phyloP scores from a whole-genome alignment of 1,140 invertebrate genomes.

The Sesamia nonagrioides region DNA sequence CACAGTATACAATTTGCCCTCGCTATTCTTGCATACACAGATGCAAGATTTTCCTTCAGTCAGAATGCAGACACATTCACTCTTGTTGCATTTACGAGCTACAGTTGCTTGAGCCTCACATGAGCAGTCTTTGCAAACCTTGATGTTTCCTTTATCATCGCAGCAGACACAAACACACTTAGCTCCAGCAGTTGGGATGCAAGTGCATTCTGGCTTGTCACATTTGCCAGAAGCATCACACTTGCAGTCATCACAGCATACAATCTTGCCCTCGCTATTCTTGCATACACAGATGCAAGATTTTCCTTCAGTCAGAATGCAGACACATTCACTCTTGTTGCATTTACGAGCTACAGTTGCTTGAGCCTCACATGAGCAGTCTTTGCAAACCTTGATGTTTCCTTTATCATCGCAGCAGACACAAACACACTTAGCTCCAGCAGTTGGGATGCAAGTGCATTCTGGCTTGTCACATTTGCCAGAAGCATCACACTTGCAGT shows the following conservation, averaged over 20 bases:
- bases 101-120: not conserved
- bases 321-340: slow-evolving; percentile 53
- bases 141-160: slow-evolving; percentile 8
- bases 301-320: slow-evolving; percentile 61
- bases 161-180: slow-evolving; percentile 49
- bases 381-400: slow-evolving; percentile 28
- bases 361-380: not conserved
- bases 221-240: slow-evolving; percentile 51
- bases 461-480: slow-evolving; percentile 50
- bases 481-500: slow-evolving; percentile 45
- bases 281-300: slow-evolving; percentile 58
- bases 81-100: slow-evolving; percentile 22
- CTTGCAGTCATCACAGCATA: slow-evolving; percentile 51
- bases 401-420: slow-evolving; percentile 47
- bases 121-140: slow-evolving; percentile 16
- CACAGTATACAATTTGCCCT: no score
- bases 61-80: slow-evolving; percentile 50
- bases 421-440: slow-evolving; percentile 48
- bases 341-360: slow-evolving; percentile 27
- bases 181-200: slow-evolving; percentile 46
- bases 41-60: no score
- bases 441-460: slow-evolving; percentile 47
- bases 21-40: no score
- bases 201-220: slow-evolving; percentile 52
- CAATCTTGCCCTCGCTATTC: slow-evolving; percentile 45